A percentile compares a stretch with the other conserved stretches of the same genome.
phyloP scores from a whole-genome alignment of 2,888 invertebrate genomes.

The Neoitamus cyanurus region DNA sequence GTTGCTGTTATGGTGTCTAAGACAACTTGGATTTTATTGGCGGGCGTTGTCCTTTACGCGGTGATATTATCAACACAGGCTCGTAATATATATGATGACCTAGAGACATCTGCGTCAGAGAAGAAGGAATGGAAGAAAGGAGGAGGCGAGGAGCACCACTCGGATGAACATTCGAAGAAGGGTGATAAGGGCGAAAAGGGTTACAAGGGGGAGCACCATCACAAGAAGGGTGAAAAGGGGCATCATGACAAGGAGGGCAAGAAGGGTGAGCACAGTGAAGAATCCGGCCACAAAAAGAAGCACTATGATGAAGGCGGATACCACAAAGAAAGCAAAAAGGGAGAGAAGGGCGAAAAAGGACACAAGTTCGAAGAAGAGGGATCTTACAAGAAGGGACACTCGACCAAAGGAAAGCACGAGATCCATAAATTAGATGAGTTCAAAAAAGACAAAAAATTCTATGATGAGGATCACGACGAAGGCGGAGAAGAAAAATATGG shows the following conservation, averaged over 20 bases:
- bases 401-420: constrained; percentile 87
- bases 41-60: constrained; percentile 51
- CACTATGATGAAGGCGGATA: constrained; percentile 67
- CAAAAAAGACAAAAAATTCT: constrained; percentile 88
- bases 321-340: constrained; percentile 68
- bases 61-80: constrained; percentile 52
- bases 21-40: constrained; percentile 51
- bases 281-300: constrained; percentile 68
- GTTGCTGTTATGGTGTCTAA: constrained; percentile 51
- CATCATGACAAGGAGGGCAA: constrained; percentile 76
- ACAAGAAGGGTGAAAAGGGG: constrained; percentile 76
- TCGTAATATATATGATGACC: constrained; percentile 57
- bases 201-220: constrained; percentile 76
- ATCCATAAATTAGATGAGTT: constrained; percentile 87
- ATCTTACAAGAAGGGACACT: constrained; percentile 83
- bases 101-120: constrained; percentile 62
- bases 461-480: constrained; percentile 84
- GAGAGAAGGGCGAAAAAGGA: constrained; percentile 69
- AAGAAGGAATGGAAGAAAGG: constrained; percentile 68
- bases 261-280: constrained; percentile 67
- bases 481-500: constrained; percentile 86
- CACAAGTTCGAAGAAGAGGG: constrained; percentile 69
- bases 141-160: constrained; percentile 75
- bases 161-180: constrained; percentile 73
- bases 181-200: constrained; percentile 79